A percentile compares a stretch with the other conserved stretches of the same genome.
phyloP scores from a whole-genome alignment of 2,888 invertebrate genomes.

The Ecliptopera silaceata region DNA sequence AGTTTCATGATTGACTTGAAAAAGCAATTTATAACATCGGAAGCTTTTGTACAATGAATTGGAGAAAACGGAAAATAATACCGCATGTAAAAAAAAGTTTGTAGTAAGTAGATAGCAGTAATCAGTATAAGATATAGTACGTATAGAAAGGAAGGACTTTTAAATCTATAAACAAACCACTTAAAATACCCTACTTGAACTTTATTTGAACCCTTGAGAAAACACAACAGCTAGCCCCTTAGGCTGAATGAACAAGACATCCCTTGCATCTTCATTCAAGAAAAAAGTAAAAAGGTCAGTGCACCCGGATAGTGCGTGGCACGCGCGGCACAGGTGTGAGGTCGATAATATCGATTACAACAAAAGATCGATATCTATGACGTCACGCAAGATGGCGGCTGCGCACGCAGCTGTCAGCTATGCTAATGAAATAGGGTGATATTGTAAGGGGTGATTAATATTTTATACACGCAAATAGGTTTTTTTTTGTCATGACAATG shows the following conservation, averaged over 20 bases:
- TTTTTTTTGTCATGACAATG: constrained; percentile 36
- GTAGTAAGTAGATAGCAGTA: no score
- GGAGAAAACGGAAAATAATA: no score
- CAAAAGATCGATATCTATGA: constrained; percentile 70
- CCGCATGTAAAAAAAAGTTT: no score
- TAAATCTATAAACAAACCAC: no score
- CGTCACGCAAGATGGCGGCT: constrained; percentile 67
- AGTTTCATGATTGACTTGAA: no score
- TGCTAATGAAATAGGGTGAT: constrained; percentile 62
- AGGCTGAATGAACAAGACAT: constrained; percentile 14
- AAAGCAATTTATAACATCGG: no score
- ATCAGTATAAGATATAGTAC: no score
- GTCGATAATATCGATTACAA: constrained; percentile 72
- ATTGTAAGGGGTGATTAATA: constrained; percentile 57
- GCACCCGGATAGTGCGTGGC: constrained; percentile 64
- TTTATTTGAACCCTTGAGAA: not conserved
- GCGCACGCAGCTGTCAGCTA: constrained; percentile 72
- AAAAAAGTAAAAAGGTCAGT: constrained; percentile 59
- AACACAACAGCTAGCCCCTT: constrained; percentile 1
- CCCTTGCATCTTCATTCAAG: constrained; percentile 29
- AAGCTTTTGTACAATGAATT: no score
- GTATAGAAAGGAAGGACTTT: no score
- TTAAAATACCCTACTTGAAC: not conserved
- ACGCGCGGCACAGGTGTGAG: constrained; percentile 73
- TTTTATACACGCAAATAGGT: constrained; percentile 49